Conservation (phyloP, 2,113 vertebrate genomes). For the Triplophysa siluroides region DNA sequence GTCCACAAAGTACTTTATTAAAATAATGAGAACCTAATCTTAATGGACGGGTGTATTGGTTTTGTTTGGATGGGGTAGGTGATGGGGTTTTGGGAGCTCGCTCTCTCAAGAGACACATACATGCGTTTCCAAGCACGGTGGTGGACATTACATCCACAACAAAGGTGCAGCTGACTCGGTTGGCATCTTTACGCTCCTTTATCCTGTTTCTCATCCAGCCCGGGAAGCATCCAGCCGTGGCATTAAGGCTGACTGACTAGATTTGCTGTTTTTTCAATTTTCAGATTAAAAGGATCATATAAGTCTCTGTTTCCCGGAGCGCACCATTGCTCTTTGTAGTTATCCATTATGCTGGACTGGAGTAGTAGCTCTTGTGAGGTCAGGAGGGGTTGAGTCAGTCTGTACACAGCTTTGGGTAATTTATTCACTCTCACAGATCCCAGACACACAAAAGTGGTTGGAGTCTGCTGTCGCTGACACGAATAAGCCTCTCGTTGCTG, state of each 20-base stretch:
- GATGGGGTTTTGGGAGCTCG: no score
- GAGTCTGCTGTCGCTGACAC: conserved; percentile 2
- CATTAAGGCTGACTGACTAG: background rate
- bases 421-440: conserved; percentile 6
- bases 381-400: background rate
- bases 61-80: no score
- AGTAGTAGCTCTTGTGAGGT: background rate
- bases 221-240: background rate
- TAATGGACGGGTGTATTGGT: no score
- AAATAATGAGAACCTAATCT: no score
- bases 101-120: background rate
- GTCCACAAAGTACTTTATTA: no score
- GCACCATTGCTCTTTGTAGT: conserved; percentile 8
- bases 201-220: conserved; percentile 14
- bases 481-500: background rate
- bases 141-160: conserved; percentile 39
- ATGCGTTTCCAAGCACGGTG: background rate
- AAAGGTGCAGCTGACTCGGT: conserved; percentile 34
- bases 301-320: conserved; percentile 29
- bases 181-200: conserved; percentile 22
- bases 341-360: background rate
- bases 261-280: conserved; percentile 24
- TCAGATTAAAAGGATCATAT: conserved; percentile 28
- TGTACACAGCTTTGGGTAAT: conserved; percentile 1
- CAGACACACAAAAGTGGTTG: background rate